A percentile compares a stretch with the other conserved stretches of the same genome.
These are phyloP conservation scores for Trachymyrmex septentrionalis DNA, from an alignment of 1,140 invertebrate genomes.

Conservation along the genomic window DNA sequence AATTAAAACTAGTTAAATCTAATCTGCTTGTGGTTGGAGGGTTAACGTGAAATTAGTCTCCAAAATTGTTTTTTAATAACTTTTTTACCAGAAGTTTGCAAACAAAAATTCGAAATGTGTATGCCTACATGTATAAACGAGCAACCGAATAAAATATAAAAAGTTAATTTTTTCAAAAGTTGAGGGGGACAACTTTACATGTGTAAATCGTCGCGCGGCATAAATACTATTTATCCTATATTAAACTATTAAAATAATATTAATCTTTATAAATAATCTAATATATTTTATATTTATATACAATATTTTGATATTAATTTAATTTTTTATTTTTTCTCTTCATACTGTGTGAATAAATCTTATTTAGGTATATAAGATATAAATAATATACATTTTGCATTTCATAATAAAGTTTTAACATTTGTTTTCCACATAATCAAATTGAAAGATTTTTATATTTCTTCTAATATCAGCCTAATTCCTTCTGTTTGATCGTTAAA, in stretches of 20 bases:
- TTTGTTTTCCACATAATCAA: constrained; percentile 3
- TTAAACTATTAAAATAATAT: neutral
- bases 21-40: too few species aligned
- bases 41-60: too few species aligned
- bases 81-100: too few species aligned
- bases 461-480: neutral
- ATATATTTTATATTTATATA: neutral
- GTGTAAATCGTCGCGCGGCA: too few species aligned
- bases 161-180: too few species aligned
- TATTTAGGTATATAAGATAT: neutral
- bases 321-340: neutral
- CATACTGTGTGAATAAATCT: neutral
- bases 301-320: neutral
- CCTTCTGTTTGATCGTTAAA: constrained; percentile 6
- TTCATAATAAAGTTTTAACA: neutral
- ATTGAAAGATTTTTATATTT: constrained; percentile 18
- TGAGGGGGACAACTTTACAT: too few species aligned
- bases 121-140: too few species aligned
- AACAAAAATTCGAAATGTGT: too few species aligned
- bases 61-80: too few species aligned
- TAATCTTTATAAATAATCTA: neutral
- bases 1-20: too few species aligned
- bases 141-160: too few species aligned
- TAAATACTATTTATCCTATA: too few species aligned
- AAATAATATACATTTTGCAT: neutral